Evolutionary conservation across 1,140 invertebrate genomes (phyloP).

Genomic region (Temnothorax longispinosus): DNA sequence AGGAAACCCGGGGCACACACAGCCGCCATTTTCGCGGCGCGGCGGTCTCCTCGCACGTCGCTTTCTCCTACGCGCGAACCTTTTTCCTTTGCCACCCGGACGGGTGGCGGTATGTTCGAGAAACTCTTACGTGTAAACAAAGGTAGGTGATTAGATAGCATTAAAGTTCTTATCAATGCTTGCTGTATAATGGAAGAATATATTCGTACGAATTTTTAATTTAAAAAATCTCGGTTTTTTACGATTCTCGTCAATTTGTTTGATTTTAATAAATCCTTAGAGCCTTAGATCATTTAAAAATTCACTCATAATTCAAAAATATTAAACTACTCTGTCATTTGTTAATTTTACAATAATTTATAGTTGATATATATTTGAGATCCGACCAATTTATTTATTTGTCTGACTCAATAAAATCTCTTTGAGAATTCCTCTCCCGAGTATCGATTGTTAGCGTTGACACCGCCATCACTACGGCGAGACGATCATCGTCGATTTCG

Average conservation of each 20-base stretch:
- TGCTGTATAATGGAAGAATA: neutral
- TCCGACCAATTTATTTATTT: neutral
- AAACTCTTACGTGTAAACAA: neutral
- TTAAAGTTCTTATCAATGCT: neutral
- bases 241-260: neutral
- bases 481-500: constrained; percentile 54
- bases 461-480: constrained; percentile 13
- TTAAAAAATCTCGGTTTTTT: neutral
- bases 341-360: neutral
- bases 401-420: neutral
- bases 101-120: neutral
- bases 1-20: constrained; percentile 52
- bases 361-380: neutral
- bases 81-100: neutral
- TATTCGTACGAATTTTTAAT: neutral
- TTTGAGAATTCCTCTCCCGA: constrained; percentile 3
- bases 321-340: neutral
- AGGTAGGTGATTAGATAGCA: neutral
- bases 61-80: neutral
- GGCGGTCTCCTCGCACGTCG: neutral
- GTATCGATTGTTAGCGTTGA: constrained; percentile 6
- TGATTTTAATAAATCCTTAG: neutral
- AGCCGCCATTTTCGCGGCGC: constrained; percentile 66
- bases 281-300: neutral
- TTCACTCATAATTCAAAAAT: neutral